Base-by-base conservation (phyloP, 1,140 invertebrate genomes). In the Metaphire vulgaris region DNA sequence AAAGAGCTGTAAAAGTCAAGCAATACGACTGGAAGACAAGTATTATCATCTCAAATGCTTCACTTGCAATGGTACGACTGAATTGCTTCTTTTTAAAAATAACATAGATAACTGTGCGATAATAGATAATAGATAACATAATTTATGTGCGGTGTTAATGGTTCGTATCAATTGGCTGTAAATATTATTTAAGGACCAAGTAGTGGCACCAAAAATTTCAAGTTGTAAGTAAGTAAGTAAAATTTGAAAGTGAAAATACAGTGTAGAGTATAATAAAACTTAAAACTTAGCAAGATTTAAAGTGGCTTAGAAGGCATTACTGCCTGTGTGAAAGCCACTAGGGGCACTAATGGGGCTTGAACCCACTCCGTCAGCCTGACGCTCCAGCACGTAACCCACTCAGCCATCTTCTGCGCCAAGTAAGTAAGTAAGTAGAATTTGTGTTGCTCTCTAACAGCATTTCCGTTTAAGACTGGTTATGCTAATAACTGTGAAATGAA, bases 11-110 rank as follows among this genome's bases (percentile, higher is more conserved):
- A 93, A 92, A 74, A 95, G 95, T 69, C 94, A 97, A 86, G 94
- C 96, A 80, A 89, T 97, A 75, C 91, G 93, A 81, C 93, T 97
- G 33, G 93, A 96, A 82, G 95, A 97, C 87, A 96, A 96, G 88
- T 96, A 96, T 89, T 97, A 97, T 88, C 96, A 98, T 88, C 95
- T 94, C 81, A 89, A 90, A 69, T 98, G 96, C 87, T 98, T 98
- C 89, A 95, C 95, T 84, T 97, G 96, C 87, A 91, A 88, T 87
- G 87, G 90, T 91, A 85, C 84, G 85, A 71, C 26, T 71, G 32
- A 33, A 71, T 1, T 29, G 31, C 29, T 66, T 66, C n/a, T 66
- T 66, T 66, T 66, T 1, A 66, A 66, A 21, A 66, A 28, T n/a
- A 1, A 21, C n/a, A 67, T 67, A 67, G 26, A 67, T 29, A 67